phyloP scores from a whole-genome alignment of 1,140 invertebrate species.

The Ruditapes philippinarum region DNA sequence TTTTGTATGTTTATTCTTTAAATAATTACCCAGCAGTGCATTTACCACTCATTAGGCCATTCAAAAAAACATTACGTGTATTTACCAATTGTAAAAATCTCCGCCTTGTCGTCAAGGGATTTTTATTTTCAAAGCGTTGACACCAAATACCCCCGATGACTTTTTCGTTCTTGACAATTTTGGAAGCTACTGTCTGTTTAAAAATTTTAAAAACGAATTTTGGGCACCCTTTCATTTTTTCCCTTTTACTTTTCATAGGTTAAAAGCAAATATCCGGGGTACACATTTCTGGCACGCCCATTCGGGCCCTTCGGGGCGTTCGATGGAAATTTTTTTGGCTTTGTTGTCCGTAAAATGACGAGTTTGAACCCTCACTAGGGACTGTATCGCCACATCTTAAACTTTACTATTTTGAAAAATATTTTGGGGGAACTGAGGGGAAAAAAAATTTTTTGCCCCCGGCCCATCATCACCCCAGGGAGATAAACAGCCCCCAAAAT shows the following conservation, averaged over 20 bases:
- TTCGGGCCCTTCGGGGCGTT: conserved; percentile 92
- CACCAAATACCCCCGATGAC: too few species aligned
- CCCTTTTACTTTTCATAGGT: conserved; percentile 53
- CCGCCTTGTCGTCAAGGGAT: too few species aligned
- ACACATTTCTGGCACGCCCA: conserved; percentile 98
- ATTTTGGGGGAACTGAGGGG: conserved; percentile 73
- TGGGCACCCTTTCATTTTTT: too few species aligned
- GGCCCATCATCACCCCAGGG: conserved; percentile 72
- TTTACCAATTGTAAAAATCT: too few species aligned
- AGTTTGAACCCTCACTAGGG: conserved; percentile 70
- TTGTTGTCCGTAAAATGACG: conserved; percentile 73
- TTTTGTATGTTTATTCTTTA: too few species aligned
- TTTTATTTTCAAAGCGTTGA: too few species aligned
- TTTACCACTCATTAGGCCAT: too few species aligned
- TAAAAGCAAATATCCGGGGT: conserved; percentile 88
- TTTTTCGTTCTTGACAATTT: too few species aligned
- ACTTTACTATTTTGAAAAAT: conserved; percentile 76
- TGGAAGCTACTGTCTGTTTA: too few species aligned
- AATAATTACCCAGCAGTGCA: too few species aligned
- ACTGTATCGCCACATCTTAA: conserved; percentile 75
- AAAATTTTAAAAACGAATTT: too few species aligned
- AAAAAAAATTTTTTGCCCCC: conserved; percentile 73
- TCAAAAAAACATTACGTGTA: too few species aligned
- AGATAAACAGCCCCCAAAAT: conserved; percentile 77
- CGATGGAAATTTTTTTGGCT: conserved; percentile 90